Conservation (phyloP, 2,888 invertebrate genomes). For the Anthrax anthrax region DNA sequence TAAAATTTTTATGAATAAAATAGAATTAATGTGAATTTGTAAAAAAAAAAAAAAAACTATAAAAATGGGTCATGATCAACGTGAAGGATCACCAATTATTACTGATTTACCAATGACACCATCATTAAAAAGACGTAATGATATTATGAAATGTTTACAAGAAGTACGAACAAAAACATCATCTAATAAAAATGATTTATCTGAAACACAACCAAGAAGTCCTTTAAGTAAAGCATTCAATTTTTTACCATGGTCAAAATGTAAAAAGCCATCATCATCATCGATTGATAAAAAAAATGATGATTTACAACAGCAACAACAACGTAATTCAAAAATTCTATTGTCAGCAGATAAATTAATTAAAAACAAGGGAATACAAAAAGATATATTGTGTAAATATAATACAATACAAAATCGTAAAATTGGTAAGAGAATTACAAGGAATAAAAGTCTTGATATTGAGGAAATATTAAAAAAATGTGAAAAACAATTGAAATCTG, state of each 20-base stretch:
- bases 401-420: slow-evolving; percentile 11
- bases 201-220: slow-evolving; percentile 17
- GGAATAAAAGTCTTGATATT: slow-evolving; percentile 31
- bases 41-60: too few species aligned
- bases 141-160: slow-evolving; percentile 15
- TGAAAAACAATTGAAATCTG: slow-evolving; percentile 18
- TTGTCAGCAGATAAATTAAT: slow-evolving; percentile 25
- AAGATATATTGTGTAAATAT: slow-evolving; percentile 1
- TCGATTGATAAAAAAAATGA: slow-evolving; percentile 13
- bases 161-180: slow-evolving; percentile 10
- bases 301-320: slow-evolving; percentile 14
- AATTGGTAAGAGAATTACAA: slow-evolving; percentile 16
- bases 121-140: slow-evolving; percentile 11
- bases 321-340: slow-evolving; percentile 28
- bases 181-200: neutral
- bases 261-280: slow-evolving; percentile 15
- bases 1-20: too few species aligned
- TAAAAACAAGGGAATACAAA: slow-evolving; percentile 12
- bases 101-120: slow-evolving; percentile 14
- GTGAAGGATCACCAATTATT: slow-evolving; percentile 13
- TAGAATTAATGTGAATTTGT: too few species aligned
- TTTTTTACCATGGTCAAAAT: slow-evolving; percentile 28
- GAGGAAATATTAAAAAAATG: slow-evolving; percentile 27
- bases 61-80: slow-evolving; percentile 10
- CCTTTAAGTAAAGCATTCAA: slow-evolving; percentile 33